Evolutionary conservation across 2,113 vertebrate species (phyloP), one percentile per base, ranked within the genome.

Genomic region (Psophia crepitans): DNA sequence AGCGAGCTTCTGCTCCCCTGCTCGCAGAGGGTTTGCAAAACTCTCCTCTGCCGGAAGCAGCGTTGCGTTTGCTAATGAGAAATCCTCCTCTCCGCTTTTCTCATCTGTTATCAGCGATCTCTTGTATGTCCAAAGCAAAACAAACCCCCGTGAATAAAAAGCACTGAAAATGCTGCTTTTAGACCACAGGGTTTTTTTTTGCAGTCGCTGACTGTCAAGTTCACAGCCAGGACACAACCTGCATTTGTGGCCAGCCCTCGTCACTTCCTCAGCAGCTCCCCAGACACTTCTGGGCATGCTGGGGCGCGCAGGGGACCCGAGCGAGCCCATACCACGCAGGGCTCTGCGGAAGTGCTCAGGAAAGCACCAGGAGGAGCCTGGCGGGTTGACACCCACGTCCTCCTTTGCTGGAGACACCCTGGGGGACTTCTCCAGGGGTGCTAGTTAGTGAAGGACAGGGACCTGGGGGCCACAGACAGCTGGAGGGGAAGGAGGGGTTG

Each of bases 301-400:
- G 8, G 4, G 54, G 6, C 1, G 2, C 0, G 0, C 0, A 0
- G 19, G 33, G 21, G 21, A 48, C 32, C 24, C 12, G 8, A 32
- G 22, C 2, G 2, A 56, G 53, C 18, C 44, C 63, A 48, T 0
- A 0, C 11, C 0, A 0, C 19, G 19, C 73, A 56, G 30, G 30
- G 8, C n/a, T 78, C 51, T 83, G 27, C 2, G 10, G 46, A 78
- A 32, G 16, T 20, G 22, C 56, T 81, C 3, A 3, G 35, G n/a
- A 46, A 66, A 22, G 60, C n/a, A 41, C 21, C 39, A 51, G 64
- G 35, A 76, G 35, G 28, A 80, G n/a, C 32, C 46, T 75, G 78
- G 23, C 5, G 1, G 1, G 16, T 49, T n/a, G 22, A 14, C 48
- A 78, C 2, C 14, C 26, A 12, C 2, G 2, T 41, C 21, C 4